phyloP scores from a whole-genome alignment of 1,140 invertebrate species.

The Proctacanthus coquilletti region DNA sequence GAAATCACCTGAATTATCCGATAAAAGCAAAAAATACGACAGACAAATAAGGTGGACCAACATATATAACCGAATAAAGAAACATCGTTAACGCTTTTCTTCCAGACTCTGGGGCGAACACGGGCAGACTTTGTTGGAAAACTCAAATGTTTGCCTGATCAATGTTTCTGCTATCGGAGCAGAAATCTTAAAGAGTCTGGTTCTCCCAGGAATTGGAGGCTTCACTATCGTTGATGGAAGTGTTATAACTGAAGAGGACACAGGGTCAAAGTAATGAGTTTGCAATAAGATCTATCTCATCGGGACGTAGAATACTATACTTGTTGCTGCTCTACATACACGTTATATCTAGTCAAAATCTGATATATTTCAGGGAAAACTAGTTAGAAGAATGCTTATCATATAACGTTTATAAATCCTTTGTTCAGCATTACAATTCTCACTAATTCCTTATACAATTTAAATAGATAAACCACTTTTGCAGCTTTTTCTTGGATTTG shows the following conservation, averaged over 20 bases:
- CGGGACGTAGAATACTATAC: no score
- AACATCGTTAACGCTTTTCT: constrained; percentile 3
- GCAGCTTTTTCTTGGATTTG: constrained; percentile 73
- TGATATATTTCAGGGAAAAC: no score
- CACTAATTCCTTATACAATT: no score
- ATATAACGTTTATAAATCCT: no score
- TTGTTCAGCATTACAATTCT: no score
- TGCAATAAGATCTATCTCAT: no score
- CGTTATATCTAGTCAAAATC: no score
- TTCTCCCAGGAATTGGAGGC: constrained; percentile 88
- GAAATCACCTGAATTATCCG: constrained; percentile 28
- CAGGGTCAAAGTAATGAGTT: constrained; percentile 71
- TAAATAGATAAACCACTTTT: background rate
- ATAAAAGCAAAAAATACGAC: constrained; percentile 37
- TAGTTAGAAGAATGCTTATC: no score
- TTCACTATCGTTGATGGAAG: constrained; percentile 91
- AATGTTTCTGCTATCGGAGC: constrained; percentile 90
- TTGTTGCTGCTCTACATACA: no score
- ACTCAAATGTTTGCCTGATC: constrained; percentile 80
- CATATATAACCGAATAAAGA: background rate
- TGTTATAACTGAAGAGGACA: constrained; percentile 73
- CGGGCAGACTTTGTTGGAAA: constrained; percentile 79
- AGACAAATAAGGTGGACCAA: constrained; percentile 23
- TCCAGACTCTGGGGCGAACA: constrained; percentile 89
- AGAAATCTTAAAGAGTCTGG: constrained; percentile 87